Conservation (phyloP, 2,113 vertebrate species). For the Hiodon alosoides region DNA sequence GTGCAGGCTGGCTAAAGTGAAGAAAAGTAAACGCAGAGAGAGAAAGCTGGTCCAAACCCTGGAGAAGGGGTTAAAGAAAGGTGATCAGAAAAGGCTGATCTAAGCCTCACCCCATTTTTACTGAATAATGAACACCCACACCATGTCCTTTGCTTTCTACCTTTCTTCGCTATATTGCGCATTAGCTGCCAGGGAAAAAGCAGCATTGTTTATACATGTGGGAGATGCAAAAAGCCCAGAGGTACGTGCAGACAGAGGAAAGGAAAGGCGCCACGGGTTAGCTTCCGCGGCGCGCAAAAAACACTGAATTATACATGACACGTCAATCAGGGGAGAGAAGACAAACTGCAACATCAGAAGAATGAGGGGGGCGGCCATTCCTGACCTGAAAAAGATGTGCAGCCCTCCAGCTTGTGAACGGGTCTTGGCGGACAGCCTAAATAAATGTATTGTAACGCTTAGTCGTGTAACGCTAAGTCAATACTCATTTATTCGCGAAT, state of each 20-base stretch:
- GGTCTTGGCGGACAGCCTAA: conserved; percentile 36
- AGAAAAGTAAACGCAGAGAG: no score
- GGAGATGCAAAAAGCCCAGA: background rate
- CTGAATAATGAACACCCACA: no score
- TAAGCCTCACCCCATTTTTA: no score
- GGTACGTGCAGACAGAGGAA: background rate
- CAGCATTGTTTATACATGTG: background rate
- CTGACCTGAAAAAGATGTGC: conserved; percentile 55
- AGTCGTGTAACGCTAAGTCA: conserved; percentile 21
- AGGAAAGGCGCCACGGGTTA: background rate
- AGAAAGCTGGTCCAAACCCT: no score
- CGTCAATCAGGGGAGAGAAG: conserved; percentile 50
- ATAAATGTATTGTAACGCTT: conserved; percentile 33
- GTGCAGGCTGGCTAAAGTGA: no score
- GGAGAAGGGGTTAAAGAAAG: no score
- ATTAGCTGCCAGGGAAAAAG: background rate
- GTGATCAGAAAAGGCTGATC: no score
- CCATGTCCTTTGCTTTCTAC: no score
- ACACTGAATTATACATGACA: conserved; percentile 20
- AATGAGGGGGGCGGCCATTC: conserved; percentile 41
- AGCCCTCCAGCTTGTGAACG: conserved; percentile 54
- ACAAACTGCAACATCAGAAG: conserved; percentile 42
- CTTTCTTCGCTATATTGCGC: background rate
- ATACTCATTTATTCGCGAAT: conserved; percentile 5
- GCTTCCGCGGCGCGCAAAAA: background rate